A percentile compares a stretch with the other conserved stretches of the same genome.
These are phyloP conservation scores for Uropetala carovei DNA, from an alignment of 2,888 invertebrate genomes.

Conservation along the genomic window DNA sequence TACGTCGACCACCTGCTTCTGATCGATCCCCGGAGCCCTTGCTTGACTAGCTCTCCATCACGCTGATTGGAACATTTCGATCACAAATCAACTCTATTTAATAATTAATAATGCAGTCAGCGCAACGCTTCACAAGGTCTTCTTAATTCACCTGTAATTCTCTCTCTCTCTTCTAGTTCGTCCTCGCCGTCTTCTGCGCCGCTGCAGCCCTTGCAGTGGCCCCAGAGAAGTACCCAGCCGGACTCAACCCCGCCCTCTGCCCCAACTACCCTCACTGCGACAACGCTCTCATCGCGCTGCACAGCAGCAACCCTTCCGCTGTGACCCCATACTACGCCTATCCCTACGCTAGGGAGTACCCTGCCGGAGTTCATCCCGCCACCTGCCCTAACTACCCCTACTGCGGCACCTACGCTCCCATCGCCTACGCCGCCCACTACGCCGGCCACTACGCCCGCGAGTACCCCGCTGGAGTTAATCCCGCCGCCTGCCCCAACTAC, in stretches of 20 bases:
- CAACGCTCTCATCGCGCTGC: constrained; percentile 75
- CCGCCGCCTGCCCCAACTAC: constrained; percentile 80
- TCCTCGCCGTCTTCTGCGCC: constrained; percentile 60
- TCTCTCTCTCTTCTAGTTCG: constrained; percentile 16
- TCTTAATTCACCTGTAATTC: neutral
- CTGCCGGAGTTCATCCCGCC: constrained; percentile 67
- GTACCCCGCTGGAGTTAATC: constrained; percentile 78
- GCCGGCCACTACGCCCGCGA: constrained; percentile 69
- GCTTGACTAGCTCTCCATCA: no score
- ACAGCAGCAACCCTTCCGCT: constrained; percentile 74
- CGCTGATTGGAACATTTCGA: neutral
- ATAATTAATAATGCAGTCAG: neutral
- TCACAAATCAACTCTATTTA: neutral
- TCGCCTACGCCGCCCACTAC: constrained; percentile 65
- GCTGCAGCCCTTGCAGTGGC: constrained; percentile 75
- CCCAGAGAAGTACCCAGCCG: constrained; percentile 78
- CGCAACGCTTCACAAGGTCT: no score
- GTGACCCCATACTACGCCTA: constrained; percentile 63
- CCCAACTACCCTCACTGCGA: constrained; percentile 80
- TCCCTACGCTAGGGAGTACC: constrained; percentile 68
- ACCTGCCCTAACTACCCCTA: constrained; percentile 68
- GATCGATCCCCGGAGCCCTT: neutral
- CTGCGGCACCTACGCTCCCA: constrained; percentile 72
- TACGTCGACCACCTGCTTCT: neutral
- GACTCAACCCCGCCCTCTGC: constrained; percentile 79